Evolutionary conservation across 2,113 vertebrate species (phyloP).

Genomic region (Pungitius pungitius): DNA sequence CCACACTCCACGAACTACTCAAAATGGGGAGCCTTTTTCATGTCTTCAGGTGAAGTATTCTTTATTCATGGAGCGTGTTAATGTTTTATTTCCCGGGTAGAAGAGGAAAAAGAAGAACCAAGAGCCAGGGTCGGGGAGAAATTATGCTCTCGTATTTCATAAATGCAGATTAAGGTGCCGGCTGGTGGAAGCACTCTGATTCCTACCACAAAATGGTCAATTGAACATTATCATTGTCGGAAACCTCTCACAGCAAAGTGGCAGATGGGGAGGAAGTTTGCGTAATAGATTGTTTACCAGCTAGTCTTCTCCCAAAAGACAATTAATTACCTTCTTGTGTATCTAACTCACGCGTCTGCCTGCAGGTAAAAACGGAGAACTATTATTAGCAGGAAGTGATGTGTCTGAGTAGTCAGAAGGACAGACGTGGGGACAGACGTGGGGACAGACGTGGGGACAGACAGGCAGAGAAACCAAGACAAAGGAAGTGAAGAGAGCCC

Average conservation of each 20-base stretch:
- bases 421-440: slow-evolving; percentile 6
- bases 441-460: slow-evolving; percentile 4
- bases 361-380: not conserved
- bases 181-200: slow-evolving; percentile 52
- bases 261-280: slow-evolving; percentile 41
- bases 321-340: slow-evolving; percentile 49
- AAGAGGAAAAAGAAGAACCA: slow-evolving; percentile 39
- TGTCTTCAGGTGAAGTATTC: slow-evolving; percentile 59
- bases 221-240: slow-evolving; percentile 26
- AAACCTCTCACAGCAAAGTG: slow-evolving; percentile 58
- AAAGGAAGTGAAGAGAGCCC: slow-evolving; percentile 21
- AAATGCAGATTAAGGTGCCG: slow-evolving; percentile 63
- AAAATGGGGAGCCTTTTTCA: slow-evolving; percentile 46
- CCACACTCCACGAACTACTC: slow-evolving; percentile 38
- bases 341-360: slow-evolving; percentile 37
- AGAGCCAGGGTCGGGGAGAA: slow-evolving; percentile 12
- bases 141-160: slow-evolving; percentile 51
- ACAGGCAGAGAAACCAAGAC: slow-evolving; percentile 9
- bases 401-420: slow-evolving; percentile 1
- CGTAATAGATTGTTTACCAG: slow-evolving; percentile 45
- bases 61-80: slow-evolving; percentile 70
- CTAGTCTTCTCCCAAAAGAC: slow-evolving; percentile 42
- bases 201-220: slow-evolving; percentile 36
- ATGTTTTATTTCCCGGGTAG: slow-evolving; percentile 66
- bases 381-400: slow-evolving; percentile 3